These are phyloP conservation scores for Caenorhabditis imperialis DNA, from an alignment of 2,888 invertebrate species.

Conservation along the genomic window DNA sequence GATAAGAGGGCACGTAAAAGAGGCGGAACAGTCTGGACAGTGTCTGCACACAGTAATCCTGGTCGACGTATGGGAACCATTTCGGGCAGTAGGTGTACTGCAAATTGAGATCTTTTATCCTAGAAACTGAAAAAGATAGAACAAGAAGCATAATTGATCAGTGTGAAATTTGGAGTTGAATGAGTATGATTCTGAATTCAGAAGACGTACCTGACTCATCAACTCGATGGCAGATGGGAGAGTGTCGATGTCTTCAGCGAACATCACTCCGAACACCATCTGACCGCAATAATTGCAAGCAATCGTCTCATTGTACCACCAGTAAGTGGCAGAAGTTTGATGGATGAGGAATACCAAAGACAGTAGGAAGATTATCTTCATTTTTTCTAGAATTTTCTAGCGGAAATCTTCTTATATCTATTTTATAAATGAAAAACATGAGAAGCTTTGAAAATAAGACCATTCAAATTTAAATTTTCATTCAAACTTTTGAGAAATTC, in stretches of 20 bases:
- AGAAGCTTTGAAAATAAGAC: no score
- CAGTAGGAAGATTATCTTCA: no score
- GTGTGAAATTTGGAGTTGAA: not conserved
- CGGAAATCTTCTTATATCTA: no score
- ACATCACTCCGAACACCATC: conserved; percentile 5
- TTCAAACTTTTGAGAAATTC: no score
- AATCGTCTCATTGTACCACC: conserved; percentile 4
- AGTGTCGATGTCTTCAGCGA: conserved; percentile 6
- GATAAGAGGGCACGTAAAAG: conserved; percentile 7
- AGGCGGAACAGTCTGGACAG: not conserved
- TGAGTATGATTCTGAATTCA: no score
- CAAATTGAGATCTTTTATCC: conserved; percentile 1
- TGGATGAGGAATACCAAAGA: no score
- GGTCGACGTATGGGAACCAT: not conserved
- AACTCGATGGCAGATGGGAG: not conserved
- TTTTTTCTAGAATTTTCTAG: no score
- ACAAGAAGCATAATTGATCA: not conserved
- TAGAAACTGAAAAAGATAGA: not conserved
- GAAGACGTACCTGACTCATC: not conserved
- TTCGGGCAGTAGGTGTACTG: conserved; percentile 14
- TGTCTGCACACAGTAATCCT: not conserved
- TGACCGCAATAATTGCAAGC: conserved; percentile 16
- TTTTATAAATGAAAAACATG: no score
- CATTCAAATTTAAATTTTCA: no score
- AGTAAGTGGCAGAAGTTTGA: no score